A percentile compares a stretch with the other conserved stretches of the same genome.
Evolutionary conservation across 2,113 vertebrate species (phyloP).

Genomic region (Microcebus griseorufus): DNA sequence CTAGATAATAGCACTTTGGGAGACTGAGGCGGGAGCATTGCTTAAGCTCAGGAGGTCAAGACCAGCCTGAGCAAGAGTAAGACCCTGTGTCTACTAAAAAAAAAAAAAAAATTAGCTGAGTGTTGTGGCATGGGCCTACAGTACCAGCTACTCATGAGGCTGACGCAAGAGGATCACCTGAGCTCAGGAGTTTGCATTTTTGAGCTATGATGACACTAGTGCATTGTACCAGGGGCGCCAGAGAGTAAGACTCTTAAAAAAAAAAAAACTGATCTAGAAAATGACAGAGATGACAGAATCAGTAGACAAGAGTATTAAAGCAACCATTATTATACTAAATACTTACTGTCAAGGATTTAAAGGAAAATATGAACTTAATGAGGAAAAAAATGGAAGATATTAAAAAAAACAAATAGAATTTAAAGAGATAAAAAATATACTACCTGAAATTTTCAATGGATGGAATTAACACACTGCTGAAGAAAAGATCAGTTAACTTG

Average conservation of each 20-base stretch:
- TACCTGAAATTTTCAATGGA: slow-evolving; percentile 12
- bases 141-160: too few relatives aligned
- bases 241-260: too few relatives aligned
- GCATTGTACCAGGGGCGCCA: too few relatives aligned
- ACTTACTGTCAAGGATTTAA: slow-evolving; percentile 11
- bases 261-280: background rate
- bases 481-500: background rate
- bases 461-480: background rate
- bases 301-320: background rate
- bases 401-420: background rate
- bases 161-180: too few relatives aligned
- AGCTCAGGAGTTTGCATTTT: too few relatives aligned
- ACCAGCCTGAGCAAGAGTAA: too few relatives aligned
- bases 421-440: background rate
- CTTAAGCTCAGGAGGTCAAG: too few relatives aligned
- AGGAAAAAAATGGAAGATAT: background rate
- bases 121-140: too few relatives aligned
- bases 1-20: background rate
- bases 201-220: too few relatives aligned
- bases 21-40: too few relatives aligned
- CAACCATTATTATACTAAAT: background rate
- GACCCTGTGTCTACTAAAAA: too few relatives aligned
- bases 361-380: slow-evolving; percentile 14
- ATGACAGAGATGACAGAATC: background rate
- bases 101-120: too few relatives aligned